Evolutionary conservation across 2,888 invertebrate genomes (phyloP), one percentile per base, ranked within the genome.

Genomic region (Drosophila niveifrons): DNA sequence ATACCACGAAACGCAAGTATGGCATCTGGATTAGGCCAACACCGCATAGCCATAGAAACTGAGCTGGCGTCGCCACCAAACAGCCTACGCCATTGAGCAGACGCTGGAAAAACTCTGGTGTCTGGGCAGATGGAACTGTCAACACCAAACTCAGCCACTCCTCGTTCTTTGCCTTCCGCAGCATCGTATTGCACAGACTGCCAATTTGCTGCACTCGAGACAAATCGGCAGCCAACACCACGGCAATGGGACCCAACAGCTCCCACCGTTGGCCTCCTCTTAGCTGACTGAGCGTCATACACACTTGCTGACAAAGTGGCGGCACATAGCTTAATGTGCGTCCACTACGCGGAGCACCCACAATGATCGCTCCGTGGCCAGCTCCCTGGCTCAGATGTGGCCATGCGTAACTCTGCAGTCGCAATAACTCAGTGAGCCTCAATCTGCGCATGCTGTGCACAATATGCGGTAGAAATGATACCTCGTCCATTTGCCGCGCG

Each of bases 391-490:
- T 8, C 4, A 83, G 31, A 17, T 86, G 65, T 0, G 81, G 69
- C 83, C 83, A 88, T 0, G 83, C 65, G 48, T 80, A 78, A 64
- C 87, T 86, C 52, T 83, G 87, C n/a, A 83, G n/a, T 2, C 83
- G 81, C 31, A 68, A 46, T 53, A 88, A 7, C 0, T 51, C 39
- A 6, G 55, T 64, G 2, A 83, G 8, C 0, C 66, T 41, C 51
- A 83, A 7, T 0, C 23, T 43, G 0, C 53, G 43, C 88, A 83
- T 83, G 1, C 31, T 29, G 0, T 28, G 0, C 15, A 58, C 4
- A 7, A 86, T 78, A 9, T 72, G 50, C 0, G 69, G 69, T 8
- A 83, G 28, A 36, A 83, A 59, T 1, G 3, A 13, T 1, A 80
- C 65, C 23, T 88, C 89, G 2, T 4, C 13, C 1, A 78, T 13